These are phyloP conservation scores for Takifugu bimaculatus DNA, from an alignment of 2,113 vertebrate genomes.

Conservation along the genomic window DNA sequence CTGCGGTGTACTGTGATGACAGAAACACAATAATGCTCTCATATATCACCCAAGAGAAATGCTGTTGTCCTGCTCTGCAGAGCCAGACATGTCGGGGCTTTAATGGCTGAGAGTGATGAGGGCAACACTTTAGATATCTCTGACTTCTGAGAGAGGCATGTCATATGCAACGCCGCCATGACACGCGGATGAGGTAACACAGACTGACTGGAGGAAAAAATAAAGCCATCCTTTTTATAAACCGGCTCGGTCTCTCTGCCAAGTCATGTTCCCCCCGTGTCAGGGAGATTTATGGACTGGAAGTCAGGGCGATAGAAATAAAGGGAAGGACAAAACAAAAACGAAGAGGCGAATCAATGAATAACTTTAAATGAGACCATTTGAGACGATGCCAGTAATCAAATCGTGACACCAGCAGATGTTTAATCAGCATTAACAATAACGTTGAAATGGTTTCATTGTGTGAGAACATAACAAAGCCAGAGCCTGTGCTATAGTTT, in stretches of 20 bases:
- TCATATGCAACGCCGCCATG: slow-evolving; percentile 46
- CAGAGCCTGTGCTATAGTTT: slow-evolving; percentile 14
- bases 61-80: slow-evolving; percentile 40
- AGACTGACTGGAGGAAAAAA: slow-evolving; percentile 33
- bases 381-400: slow-evolving; percentile 24
- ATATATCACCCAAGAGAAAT: slow-evolving; percentile 52
- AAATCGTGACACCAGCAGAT: slow-evolving; percentile 21
- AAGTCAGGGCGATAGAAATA: not conserved
- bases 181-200: slow-evolving; percentile 53
- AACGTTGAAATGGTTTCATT: slow-evolving; percentile 16
- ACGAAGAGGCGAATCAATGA: not conserved
- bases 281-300: slow-evolving; percentile 23
- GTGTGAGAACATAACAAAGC: slow-evolving; percentile 19
- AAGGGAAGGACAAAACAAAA: not conserved
- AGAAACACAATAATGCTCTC: slow-evolving; percentile 48
- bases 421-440: slow-evolving; percentile 45
- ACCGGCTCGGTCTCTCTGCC: slow-evolving; percentile 43
- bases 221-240: slow-evolving; percentile 62
- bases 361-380: slow-evolving; percentile 30
- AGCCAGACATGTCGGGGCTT: slow-evolving; percentile 10
- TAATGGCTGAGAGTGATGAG: slow-evolving; percentile 30
- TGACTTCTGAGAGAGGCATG: slow-evolving; percentile 28
- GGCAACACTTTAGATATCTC: slow-evolving; percentile 37
- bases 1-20: slow-evolving; percentile 40
- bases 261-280: slow-evolving; percentile 57